Evolutionary conservation across 2,888 invertebrate species (phyloP).

Genomic region (Eretmocerus hayati): DNA sequence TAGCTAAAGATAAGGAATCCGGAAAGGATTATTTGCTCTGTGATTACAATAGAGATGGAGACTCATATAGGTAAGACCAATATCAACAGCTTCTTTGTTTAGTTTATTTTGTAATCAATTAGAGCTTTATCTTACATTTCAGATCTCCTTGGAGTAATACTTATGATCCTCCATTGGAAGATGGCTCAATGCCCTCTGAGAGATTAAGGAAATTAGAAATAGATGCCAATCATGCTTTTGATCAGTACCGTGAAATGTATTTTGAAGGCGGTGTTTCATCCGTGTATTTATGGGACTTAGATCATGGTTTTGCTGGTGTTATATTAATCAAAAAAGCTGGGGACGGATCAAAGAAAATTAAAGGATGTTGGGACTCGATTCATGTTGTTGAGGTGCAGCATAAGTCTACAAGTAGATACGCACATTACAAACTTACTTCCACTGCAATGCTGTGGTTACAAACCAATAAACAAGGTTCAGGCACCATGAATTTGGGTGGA

Average conservation of each 20-base stretch:
- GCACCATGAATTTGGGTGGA: conserved; percentile 98
- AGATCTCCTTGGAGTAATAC: conserved; percentile 98
- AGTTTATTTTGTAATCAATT: conserved; percentile 1
- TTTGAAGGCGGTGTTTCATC: conserved; percentile 99
- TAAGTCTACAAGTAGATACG: conserved; percentile 86
- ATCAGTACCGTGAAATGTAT: conserved; percentile 98
- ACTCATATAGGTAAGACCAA: conserved; percentile 54
- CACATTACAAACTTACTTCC: conserved; percentile 97
- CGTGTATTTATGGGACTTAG: conserved; percentile 98
- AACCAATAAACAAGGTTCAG: conserved; percentile 92
- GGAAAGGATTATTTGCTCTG: conserved; percentile 97
- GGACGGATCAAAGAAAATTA: conserved; percentile 96
- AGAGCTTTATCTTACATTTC: conserved; percentile 15
- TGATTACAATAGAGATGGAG: conserved; percentile 98
- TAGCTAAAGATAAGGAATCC: conserved; percentile 88
- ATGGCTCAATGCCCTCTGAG: conserved; percentile 98
- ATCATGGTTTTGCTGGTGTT: conserved; percentile 96
- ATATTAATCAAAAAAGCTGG: conserved; percentile 99
- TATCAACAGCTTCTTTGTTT: not conserved
- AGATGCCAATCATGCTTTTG: conserved; percentile 97
- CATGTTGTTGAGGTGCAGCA: conserved; percentile 99
- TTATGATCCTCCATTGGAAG: conserved; percentile 95
- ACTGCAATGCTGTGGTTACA: conserved; percentile 99
- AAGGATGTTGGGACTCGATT: conserved; percentile 99
- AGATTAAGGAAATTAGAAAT: conserved; percentile 90